Base-by-base conservation (phyloP, 2,888 invertebrate species). In the Stenchaetothrips biformis region DNA sequence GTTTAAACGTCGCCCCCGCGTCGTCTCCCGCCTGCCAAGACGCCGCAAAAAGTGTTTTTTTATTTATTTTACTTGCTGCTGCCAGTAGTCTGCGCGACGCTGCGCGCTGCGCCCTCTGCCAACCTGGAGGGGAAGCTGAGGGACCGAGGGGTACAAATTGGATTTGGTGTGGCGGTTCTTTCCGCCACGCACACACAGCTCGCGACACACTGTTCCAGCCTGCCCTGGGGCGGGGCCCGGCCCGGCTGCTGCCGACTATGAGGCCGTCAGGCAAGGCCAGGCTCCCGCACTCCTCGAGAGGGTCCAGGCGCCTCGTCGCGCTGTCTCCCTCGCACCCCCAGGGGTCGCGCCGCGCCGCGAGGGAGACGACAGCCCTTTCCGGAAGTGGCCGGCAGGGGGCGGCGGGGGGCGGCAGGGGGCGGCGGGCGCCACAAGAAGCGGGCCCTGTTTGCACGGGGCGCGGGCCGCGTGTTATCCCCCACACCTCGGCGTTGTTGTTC, bases 141-240 rank as follows among this genome's bases (percentile, higher is more conserved):
- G 67, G 25, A 4, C 18, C 67, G n/a, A 37, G 37, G 37, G 37
- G 67, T 21, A 74, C 67, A 74, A 74, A 74, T 74, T 74, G 67
- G 67, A 74, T 74, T 74, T 74, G 21, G 67, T n/a, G 25, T 25
- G 67, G 67, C 7, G 67, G 67, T 74, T 74, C 67, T 74, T 74
- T 21, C 67, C 25, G 25, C 67, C 25, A 74, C 67, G 11, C 53
- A 11, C 53, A 53, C 53, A 53, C 53, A 53, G 53, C 18, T 18
- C 53, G 53, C 53, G 53, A 53, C 53, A 53, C 11, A 13, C 37
- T 37, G 37, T 37, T 37, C 37, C 37, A 37, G 37, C 37, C 37
- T 2, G 37, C 37, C 37, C 37, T 37, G 2, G 37, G 37, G 37
- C 37, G 37, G 37, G 2, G 37, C 2, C 2, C 37, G 37, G 37